Evolutionary conservation across 2,888 invertebrate species (phyloP).

Genomic region (Sphaerophoria taeniata): DNA sequence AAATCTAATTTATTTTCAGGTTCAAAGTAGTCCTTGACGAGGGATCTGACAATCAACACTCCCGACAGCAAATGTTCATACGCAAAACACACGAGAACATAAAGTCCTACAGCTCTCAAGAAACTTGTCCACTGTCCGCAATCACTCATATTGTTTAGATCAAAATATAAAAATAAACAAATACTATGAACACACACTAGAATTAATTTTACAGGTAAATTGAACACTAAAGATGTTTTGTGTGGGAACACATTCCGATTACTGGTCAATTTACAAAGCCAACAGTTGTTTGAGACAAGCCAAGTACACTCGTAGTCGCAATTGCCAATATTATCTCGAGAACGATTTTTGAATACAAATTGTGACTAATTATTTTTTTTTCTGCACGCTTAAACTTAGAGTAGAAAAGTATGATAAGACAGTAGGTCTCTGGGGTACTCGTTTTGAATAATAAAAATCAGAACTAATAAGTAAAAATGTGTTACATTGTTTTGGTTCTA

Average conservation of each 20-base stretch:
- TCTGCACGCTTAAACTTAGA: neutral
- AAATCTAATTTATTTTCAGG: slow-evolving; percentile 85
- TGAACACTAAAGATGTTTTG: slow-evolving; percentile 36
- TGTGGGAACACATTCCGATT: slow-evolving; percentile 42
- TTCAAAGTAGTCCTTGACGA: slow-evolving; percentile 85
- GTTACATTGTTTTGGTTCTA: neutral
- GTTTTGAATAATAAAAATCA: no score
- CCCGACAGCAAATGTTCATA: slow-evolving; percentile 86
- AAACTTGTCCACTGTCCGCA: slow-evolving; percentile 39
- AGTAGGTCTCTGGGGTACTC: neutral
- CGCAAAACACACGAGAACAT: slow-evolving; percentile 83
- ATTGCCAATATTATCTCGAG: slow-evolving; percentile 32
- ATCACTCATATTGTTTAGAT: slow-evolving; percentile 38
- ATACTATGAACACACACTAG: slow-evolving; percentile 9
- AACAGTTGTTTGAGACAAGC: slow-evolving; percentile 43
- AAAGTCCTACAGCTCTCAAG: slow-evolving; percentile 84
- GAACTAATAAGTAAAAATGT: no score
- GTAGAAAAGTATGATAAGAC: slow-evolving; percentile 6
- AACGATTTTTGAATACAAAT: slow-evolving; percentile 60
- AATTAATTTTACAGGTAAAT: slow-evolving; percentile 2
- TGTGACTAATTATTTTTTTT: slow-evolving; percentile 31
- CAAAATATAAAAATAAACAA: slow-evolving; percentile 3
- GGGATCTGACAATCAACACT: slow-evolving; percentile 84
- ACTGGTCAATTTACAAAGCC: slow-evolving; percentile 32
- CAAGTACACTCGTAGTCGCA: slow-evolving; percentile 24